phyloP scores from a whole-genome alignment of 2,888 invertebrate species.

The Arrhopalites spinosus region DNA sequence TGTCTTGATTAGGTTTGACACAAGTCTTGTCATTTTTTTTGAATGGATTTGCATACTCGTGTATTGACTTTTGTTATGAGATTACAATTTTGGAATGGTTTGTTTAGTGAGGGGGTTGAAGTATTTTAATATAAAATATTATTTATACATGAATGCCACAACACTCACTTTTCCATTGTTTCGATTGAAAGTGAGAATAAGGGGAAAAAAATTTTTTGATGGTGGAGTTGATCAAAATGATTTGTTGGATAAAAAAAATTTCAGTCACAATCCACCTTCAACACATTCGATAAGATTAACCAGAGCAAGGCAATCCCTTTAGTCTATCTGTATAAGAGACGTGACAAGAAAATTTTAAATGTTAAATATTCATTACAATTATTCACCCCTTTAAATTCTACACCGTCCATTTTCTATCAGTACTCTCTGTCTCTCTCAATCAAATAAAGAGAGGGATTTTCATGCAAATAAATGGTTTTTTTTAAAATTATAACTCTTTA shows the following conservation, averaged over 20 bases:
- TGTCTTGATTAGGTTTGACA: neutral
- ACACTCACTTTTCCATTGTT: slow-evolving; percentile 4
- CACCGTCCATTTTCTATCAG: neutral
- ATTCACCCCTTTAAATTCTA: neutral
- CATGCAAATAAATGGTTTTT: too few species aligned
- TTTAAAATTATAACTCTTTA: too few species aligned
- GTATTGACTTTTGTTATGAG: neutral
- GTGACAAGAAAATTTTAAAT: slow-evolving; percentile 8
- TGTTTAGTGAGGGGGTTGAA: too few species aligned
- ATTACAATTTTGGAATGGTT: neutral
- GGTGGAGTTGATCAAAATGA: slow-evolving; percentile 21
- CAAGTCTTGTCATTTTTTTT: neutral
- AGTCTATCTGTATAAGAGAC: neutral
- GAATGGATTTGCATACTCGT: slow-evolving; percentile 3
- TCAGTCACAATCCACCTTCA: slow-evolving; percentile 11
- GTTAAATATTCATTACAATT: slow-evolving; percentile 2
- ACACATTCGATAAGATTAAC: slow-evolving; percentile 3
- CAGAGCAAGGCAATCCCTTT: slow-evolving; percentile 20
- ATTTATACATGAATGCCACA: neutral
- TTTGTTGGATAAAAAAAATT: slow-evolving; percentile 7
- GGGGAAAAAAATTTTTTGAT: neutral
- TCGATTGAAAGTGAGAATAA: slow-evolving; percentile 21
- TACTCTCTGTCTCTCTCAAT: too few species aligned
- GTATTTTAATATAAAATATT: too few species aligned
- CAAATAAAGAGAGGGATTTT: too few species aligned